Base-by-base conservation (phyloP, 2,888 invertebrate genomes). In the Archips crataeganus region DNA sequence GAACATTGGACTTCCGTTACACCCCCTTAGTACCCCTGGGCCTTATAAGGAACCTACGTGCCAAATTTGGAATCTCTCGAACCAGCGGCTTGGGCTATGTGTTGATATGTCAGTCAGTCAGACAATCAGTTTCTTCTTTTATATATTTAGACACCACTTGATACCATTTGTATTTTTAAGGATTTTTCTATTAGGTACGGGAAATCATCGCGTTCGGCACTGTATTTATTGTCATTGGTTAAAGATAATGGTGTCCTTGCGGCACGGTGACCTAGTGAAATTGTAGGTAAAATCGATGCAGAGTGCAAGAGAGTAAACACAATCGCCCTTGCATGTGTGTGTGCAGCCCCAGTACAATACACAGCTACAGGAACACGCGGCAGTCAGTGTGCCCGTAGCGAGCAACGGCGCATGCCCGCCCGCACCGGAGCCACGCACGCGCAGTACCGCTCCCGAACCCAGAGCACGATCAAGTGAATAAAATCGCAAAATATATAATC, bases 321-420 rank as follows among this genome's bases (percentile, higher is more conserved):
- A 76, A 75, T 73, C 64, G 69, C 42, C 64, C 70, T 71, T 62
- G 71, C 76, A 65, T 71, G 67, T 74, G 59, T 69, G 73, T 71
- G 69, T 73, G 75, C 75, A 60, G 65, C 75, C 73, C 75, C 78
- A 77, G 49, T 36, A 62, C 67, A 57, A 34, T 32, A 59, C 49
- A 47, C 63, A 49, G 59, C 10, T 32, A 39, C 39, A 39, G 39
- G 39, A 39, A 39, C 11, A 32, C 10, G 57, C 23, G 75, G 71
- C 75, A 76, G 69, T 77, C 77, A 79, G 75, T 74, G 77, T 75
- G 62, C 81, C 87, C 87, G 87, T 77, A 76, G 42, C 71, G 71
- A 81, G 83, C 85, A 87, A 84, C 81, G 82, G 90, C 93, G 93
- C 93, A 93, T 89, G 93, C 84, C 79, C 84, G 80, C 73, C 73